A percentile compares a stretch with the other conserved stretches of the same genome.
Evolutionary conservation across 2,888 invertebrate species (phyloP).

Genomic region (Agriopis marginaria): DNA sequence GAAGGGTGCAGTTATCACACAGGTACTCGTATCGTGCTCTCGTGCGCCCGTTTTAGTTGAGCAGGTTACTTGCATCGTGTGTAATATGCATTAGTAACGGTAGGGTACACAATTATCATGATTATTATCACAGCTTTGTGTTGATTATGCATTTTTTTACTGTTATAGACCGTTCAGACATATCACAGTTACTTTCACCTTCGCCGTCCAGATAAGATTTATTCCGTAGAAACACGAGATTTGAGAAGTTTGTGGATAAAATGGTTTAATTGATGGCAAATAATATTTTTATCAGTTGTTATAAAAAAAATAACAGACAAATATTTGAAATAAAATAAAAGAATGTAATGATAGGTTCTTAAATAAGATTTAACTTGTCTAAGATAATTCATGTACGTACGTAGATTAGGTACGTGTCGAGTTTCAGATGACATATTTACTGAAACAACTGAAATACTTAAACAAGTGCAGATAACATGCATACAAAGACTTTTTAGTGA

Average conservation of each 20-base stretch:
- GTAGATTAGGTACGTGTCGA: constrained; percentile 48
- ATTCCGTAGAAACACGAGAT: constrained; percentile 11
- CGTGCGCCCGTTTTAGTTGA: no score
- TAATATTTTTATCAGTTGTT: constrained; percentile 22
- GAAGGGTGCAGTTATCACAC: no score
- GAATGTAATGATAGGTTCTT: constrained; percentile 46
- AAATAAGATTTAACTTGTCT: constrained; percentile 55
- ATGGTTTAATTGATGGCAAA: constrained; percentile 16
- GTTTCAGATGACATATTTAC: constrained; percentile 68
- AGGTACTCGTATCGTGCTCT: no score
- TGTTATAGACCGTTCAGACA: constrained; percentile 7
- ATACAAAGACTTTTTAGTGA: constrained; percentile 12
- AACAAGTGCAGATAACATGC: constrained; percentile 38
- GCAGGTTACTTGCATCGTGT: no score
- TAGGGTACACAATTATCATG: neutral
- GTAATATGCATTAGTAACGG: no score
- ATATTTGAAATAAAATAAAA: constrained; percentile 46
- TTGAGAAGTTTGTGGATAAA: neutral
- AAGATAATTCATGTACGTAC: constrained; percentile 54
- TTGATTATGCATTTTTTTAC: constrained; percentile 3
- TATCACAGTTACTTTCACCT: constrained; percentile 11
- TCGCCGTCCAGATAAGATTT: constrained; percentile 25
- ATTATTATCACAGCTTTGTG: constrained; percentile 2
- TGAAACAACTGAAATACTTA: constrained; percentile 51
- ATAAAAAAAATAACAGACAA: constrained; percentile 36